Percentiles rank a stretch among this genome's conserved stretches.
These are phyloP conservation scores for Calycopis cecrops DNA, from an alignment of 1,140 invertebrate species.

Conservation along the genomic window DNA sequence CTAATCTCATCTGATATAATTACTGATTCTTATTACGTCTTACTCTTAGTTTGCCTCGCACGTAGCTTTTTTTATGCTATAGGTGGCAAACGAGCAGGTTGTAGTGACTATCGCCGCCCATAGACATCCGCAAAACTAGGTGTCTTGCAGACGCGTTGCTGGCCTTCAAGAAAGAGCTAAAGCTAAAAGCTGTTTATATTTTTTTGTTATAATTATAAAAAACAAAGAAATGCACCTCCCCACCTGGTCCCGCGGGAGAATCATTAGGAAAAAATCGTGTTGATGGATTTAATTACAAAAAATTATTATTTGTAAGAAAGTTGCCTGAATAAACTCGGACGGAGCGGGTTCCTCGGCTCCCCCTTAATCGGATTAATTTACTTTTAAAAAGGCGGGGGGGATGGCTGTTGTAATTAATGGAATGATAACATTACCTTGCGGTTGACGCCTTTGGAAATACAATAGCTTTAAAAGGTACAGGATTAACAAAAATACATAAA, in stretches of 20 bases:
- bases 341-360: constrained; percentile 72
- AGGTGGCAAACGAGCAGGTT: too few species aligned
- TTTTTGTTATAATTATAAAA: constrained; percentile 12
- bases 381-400: constrained; percentile 70
- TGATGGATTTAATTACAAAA: constrained; percentile 75
- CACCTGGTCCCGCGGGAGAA: constrained; percentile 59
- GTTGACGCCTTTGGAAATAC: constrained; percentile 52
- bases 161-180: too few species aligned
- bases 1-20: too few species aligned
- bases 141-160: too few species aligned
- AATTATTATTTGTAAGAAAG: constrained; percentile 73
- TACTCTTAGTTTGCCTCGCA: too few species aligned
- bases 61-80: too few species aligned
- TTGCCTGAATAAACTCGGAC: constrained; percentile 69
- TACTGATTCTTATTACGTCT: too few species aligned
- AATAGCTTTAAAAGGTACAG: constrained; percentile 35
- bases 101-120: too few species aligned
- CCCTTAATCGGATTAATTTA: constrained; percentile 74
- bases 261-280: constrained; percentile 75
- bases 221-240: constrained; percentile 30
- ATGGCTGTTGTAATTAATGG: constrained; percentile 71
- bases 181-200: constrained; percentile 15
- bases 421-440: constrained; percentile 72
- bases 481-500: constrained; percentile 31
- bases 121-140: too few species aligned